Evolutionary conservation across 2,797 vertebrate genomes (phyloP), one percentile per base, ranked within the genome.

Genomic region (Darevskia nairensis): DNA sequence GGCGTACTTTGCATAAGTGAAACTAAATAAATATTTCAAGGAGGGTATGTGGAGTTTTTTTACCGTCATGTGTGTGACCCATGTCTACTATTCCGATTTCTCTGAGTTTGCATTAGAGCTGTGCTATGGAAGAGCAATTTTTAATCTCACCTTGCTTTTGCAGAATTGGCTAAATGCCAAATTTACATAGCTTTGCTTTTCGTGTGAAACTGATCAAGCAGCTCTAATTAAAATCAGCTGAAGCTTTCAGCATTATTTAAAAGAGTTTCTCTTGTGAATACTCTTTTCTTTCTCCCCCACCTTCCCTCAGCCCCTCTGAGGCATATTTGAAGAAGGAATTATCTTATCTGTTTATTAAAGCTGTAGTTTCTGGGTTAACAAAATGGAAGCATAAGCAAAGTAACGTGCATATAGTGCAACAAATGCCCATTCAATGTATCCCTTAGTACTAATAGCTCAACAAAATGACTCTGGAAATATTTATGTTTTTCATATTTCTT

Each of bases 151-250:
- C 93, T 85, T 93, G 27, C 11, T 92, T 85, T 81, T 86, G 55
- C 64, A 88, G 76, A 93, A 84, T 32, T 84, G 93, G 84, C 81
- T 66, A 92, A 91, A 89, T 91, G 80, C 89, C 89, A 96, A 86
- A 90, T 92, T 80, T 92, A 85, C 92, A 86, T 79, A 35, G 21
- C 55, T 89, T 90, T 88, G 29, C 64, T 86, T 92, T 82, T 55
- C 77, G 39, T 72, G 41, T 90, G 89, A 95, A 94, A 84, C 71
- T 90, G 91, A 90, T 89, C 91, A 94, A 91, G 90, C 88, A 88
- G 23, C 79, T 94, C 90, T 95, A 95, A 95, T 96, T 95, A 93
- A 96, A 96, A 95, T 95, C 83, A 94, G 87, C 90, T 90, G 90
- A 93, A 94, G 88, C 90, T 91, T 94, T 93, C 86, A 91, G 55